Evolutionary conservation across 2,113 vertebrate species (phyloP).

Genomic region (Hemicordylus capensis): DNA sequence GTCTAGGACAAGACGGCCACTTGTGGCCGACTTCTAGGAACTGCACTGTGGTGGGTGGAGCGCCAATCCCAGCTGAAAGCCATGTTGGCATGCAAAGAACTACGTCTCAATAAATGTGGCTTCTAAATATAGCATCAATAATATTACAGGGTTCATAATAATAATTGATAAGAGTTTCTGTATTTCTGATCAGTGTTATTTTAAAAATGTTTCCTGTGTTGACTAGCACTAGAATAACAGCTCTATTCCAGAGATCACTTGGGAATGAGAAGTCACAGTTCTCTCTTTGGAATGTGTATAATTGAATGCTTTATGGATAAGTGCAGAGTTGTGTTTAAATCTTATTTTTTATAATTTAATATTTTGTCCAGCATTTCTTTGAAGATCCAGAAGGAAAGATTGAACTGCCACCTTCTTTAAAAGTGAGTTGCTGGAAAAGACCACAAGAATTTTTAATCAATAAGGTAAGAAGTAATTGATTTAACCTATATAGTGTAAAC

Average conservation of each 20-base stretch:
- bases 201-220: background rate
- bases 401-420: slow-evolving; percentile 82
- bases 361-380: slow-evolving; percentile 79
- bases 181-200: background rate
- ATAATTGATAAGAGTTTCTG: background rate
- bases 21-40: too few species aligned
- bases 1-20: too few species aligned
- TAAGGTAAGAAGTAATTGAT: slow-evolving; percentile 74
- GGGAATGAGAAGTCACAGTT: background rate
- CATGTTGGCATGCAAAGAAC: too few species aligned
- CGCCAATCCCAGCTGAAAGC: too few species aligned
- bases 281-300: slow-evolving; percentile 4
- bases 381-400: slow-evolving; percentile 92
- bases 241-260: background rate
- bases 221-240: background rate
- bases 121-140: background rate
- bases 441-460: slow-evolving; percentile 82
- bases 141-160: background rate
- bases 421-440: slow-evolving; percentile 89
- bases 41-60: too few species aligned
- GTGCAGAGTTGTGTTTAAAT: slow-evolving; percentile 9
- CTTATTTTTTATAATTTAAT: slow-evolving; percentile 23
- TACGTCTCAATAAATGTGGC: too few species aligned
- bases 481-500: background rate
- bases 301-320: background rate